Percentiles rank a stretch among this genome's conserved stretches.
Conservation (phyloP, 2,797 vertebrate species). For the Rhinichthys osculus region DNA sequence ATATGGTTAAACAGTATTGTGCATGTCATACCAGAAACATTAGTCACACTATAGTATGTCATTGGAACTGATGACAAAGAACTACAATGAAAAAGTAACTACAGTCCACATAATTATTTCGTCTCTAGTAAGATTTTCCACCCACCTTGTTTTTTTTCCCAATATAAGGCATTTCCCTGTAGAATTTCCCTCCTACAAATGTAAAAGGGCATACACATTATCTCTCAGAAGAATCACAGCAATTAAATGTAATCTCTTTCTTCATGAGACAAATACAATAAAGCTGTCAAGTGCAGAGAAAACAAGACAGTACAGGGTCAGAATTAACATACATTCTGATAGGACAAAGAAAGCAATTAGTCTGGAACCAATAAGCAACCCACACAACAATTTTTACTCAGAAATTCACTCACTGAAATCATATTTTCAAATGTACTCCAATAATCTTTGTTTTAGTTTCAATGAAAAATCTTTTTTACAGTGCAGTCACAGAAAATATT, state of each 20-base stretch:
- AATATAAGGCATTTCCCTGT: not conserved
- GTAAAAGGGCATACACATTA: conserved; percentile 18
- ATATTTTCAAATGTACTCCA: not conserved
- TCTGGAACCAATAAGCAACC: not conserved
- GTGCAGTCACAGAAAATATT: not conserved
- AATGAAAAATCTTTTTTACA: not conserved
- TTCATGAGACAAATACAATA: conserved; percentile 3
- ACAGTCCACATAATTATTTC: not conserved
- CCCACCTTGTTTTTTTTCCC: not conserved
- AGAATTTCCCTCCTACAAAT: not conserved
- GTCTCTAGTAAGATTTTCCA: not conserved
- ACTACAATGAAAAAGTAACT: not conserved
- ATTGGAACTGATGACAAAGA: not conserved
- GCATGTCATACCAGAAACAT: not conserved
- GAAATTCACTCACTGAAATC: not conserved
- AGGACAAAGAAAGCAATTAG: not conserved
- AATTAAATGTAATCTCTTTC: conserved; percentile 9
- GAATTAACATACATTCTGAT: not conserved
- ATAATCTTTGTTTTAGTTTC: not conserved
- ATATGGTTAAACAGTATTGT: not conserved
- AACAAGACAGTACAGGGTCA: not conserved
- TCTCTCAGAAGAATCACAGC: conserved; percentile 13
- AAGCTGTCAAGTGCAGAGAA: conserved; percentile 5
- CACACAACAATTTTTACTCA: not conserved
- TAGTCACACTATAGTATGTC: not conserved